A percentile compares a stretch with the other conserved stretches of the same genome.
Conservation (phyloP, 2,888 invertebrate genomes). For the Megaustenia siamemsis region DNA sequence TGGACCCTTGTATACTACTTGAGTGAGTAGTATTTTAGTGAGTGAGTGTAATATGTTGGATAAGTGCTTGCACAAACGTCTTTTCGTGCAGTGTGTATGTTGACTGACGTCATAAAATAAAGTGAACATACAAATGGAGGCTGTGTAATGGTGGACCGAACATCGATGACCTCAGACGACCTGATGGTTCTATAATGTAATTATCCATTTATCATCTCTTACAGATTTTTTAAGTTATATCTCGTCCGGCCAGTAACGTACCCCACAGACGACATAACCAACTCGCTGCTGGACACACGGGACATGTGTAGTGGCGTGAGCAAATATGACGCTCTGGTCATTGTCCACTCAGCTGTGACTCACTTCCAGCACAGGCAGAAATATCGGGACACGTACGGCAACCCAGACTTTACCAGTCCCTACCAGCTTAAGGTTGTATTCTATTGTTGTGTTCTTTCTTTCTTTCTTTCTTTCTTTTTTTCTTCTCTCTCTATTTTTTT, state of each 20-base stretch:
- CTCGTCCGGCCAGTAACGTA: neutral
- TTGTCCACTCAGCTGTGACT: constrained; percentile 41
- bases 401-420: constrained; percentile 37
- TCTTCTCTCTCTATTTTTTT: neutral
- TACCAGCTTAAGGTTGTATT: constrained; percentile 35
- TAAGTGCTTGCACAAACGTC: too few relatives aligned
- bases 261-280: constrained; percentile 7
- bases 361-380: constrained; percentile 37
- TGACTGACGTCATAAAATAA: too few relatives aligned
- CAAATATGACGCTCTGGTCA: constrained; percentile 38
- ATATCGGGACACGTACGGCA: constrained; percentile 44
- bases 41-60: too few relatives aligned
- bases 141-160: too few relatives aligned
- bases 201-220: too few relatives aligned
- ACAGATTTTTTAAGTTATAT: neutral
- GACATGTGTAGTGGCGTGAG: constrained; percentile 36
- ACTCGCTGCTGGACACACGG: constrained; percentile 16
- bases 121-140: too few relatives aligned
- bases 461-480: neutral
- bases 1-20: too few relatives aligned
- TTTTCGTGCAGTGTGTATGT: too few relatives aligned
- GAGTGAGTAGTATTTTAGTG: too few relatives aligned
- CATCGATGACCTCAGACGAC: too few relatives aligned
- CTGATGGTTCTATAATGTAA: too few relatives aligned
- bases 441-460: too few relatives aligned